Base-by-base conservation (phyloP, 2,797 vertebrate species). In the Xenops minutus region DNA sequence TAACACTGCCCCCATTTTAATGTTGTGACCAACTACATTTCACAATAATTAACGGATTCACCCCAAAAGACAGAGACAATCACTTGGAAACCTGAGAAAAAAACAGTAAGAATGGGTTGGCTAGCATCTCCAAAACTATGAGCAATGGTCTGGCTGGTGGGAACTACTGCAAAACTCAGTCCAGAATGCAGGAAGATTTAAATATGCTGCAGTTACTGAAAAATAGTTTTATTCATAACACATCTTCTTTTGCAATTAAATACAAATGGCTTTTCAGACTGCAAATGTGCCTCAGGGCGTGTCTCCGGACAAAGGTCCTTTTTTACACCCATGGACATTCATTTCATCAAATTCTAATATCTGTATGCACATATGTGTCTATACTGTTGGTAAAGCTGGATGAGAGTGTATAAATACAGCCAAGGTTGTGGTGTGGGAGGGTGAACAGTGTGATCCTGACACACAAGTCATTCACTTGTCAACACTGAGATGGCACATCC, bases 341-440 rank as follows among this genome's bases (percentile, higher is more conserved):
- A 27, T 37, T 84, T 55, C 48, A 34, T 46, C 0, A 0, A 90
- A 73, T 68, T 56, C 52, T 39, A 67, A 6, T 44, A 89, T 34
- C 55, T 63, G 66, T 6, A 39, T 0, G 17, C 49, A 58, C 61
- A 26, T 0, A 0, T 0, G 0, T 75, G 51, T 29, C 83, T 75
- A 11, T 8, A 4, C 3, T 22, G 36, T 49, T 3, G 0, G 23
- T 39, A 43, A 58, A 72, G 18, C 27, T 41, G 66, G 23, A 44
- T 59, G 37, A 55, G 21, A 91, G 67, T 17, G 37, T 12, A 56
- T 11, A 76, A 82, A 87, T 20, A 49, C n/a, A 93, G 86, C 27
- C 1, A 18, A 76, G 46, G 46, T 9, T 46, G 77, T 82, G 56
- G 58, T 44, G 39, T 58, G 59, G 67, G 74, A 95, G 71, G 77